These are phyloP conservation scores for Chrysina gloriosa DNA, from an alignment of 2,888 invertebrate genomes.

Conservation along the genomic window DNA sequence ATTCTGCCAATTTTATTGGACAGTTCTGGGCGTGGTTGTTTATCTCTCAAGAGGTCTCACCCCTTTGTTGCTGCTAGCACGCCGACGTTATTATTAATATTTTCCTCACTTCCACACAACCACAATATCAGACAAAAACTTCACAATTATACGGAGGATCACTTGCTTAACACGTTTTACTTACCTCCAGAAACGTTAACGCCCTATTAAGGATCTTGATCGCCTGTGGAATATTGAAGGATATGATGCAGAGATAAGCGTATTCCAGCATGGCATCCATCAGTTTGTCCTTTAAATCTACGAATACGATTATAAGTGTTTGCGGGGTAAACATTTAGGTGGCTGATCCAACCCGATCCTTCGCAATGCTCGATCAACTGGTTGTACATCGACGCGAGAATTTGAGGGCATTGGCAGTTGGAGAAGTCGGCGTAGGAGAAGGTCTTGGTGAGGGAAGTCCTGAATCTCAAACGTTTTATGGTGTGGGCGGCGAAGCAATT, in stretches of 20 bases:
- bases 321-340: no score
- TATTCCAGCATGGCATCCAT: constrained; percentile 71
- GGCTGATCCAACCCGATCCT: constrained; percentile 70
- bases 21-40: no score
- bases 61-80: no score
- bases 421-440: constrained; percentile 69
- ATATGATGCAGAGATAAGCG: constrained; percentile 69
- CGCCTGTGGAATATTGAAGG: constrained; percentile 70
- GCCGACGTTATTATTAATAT: no score
- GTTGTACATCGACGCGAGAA: constrained; percentile 69
- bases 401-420: constrained; percentile 71
- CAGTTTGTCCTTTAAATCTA: constrained; percentile 66
- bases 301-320: constrained; percentile 16
- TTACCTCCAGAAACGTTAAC: constrained; percentile 64
- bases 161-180: no score
- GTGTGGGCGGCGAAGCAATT: constrained; percentile 40
- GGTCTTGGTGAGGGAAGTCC: constrained; percentile 56
- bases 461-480: constrained; percentile 55
- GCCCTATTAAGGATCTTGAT: constrained; percentile 68
- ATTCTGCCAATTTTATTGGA: no score
- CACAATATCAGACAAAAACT: no score
- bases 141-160: no score
- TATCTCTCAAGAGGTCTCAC: no score
- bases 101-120: no score
- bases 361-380: constrained; percentile 72